These are phyloP conservation scores for Aphaenogaster rudis DNA, from an alignment of 1,140 invertebrate genomes.

Conservation along the genomic window DNA sequence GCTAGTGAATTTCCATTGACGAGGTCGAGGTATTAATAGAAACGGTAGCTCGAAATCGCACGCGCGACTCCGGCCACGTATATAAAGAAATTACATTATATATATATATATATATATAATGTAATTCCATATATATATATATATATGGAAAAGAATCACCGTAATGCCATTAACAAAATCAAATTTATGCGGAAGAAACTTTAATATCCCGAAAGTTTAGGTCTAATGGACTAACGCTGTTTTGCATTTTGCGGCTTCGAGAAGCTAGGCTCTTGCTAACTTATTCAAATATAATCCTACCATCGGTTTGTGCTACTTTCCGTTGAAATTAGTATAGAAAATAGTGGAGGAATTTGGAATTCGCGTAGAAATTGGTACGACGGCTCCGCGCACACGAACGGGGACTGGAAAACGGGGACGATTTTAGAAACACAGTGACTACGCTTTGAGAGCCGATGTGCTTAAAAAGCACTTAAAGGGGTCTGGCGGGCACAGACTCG, in stretches of 20 bases:
- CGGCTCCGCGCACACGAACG: background rate
- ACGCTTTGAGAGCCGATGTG: background rate
- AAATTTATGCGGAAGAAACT: constrained; percentile 14
- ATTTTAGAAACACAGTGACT: constrained; percentile 5
- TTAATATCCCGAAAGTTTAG: background rate
- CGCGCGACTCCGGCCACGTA: background rate
- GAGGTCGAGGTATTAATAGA: background rate
- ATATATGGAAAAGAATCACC: background rate
- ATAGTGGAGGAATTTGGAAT: background rate
- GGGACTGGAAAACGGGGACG: background rate
- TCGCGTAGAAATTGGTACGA: background rate
- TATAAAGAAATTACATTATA: background rate
- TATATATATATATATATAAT: background rate
- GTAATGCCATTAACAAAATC: constrained; percentile 8
- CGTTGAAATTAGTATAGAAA: constrained; percentile 20
- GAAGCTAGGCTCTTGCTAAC: background rate
- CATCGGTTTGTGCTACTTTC: background rate
- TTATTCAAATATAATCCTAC: constrained; percentile 15
- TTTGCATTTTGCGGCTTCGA: background rate
- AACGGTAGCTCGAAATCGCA: background rate
- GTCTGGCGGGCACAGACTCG: constrained; percentile 8
- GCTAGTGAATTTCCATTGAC: constrained; percentile 23
- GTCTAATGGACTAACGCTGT: constrained; percentile 17
- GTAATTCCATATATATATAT: background rate
- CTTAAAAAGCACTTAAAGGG: constrained; percentile 35